Evolutionary conservation across 2,113 vertebrate species (phyloP), one percentile per base, ranked within the genome.

Genomic region (Nettapus auritus): DNA sequence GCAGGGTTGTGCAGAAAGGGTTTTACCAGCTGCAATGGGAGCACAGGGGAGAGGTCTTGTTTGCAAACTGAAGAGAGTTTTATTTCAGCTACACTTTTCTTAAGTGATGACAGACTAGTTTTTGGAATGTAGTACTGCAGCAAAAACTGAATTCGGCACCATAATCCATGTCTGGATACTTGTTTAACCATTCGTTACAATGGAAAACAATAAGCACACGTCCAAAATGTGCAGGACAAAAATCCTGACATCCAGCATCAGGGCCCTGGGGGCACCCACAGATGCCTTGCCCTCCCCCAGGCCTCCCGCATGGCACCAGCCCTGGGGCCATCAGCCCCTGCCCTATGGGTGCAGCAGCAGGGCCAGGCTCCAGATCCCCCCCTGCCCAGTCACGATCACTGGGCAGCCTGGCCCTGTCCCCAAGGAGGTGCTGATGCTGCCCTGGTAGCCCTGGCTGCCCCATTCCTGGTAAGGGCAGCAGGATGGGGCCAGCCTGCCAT

Each of bases 261-360:
- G 4, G 13, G 14, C 7, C 25, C 17, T 26, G 11, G 44, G 23
- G 48, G 2, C 48, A 69, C n/a, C 3, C 8, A 9, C 48, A 52
- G 11, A 8, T 89, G 83, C 46, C 44, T 14, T 55, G 5, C 34
- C 7, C 11, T 5, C 3, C 22, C 42, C 40, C 38, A 21, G 53
- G 28, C 6, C 18, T 67, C 25, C 7, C 3, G 44, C 26, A 8
- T 15, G 11, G 78, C 2, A 8, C 46, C 25, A 88, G 19, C 18
- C 6, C 29, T 7, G 3, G 6, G 23, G 13, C 40, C 8, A 5
- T 22, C 66, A 67, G 18, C 8, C 29, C 31, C 55, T 64, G 60
- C 9, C 11, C 33, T 62, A n/a, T 23, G 0, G 5, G 28, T 26
- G 12, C 18, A 33, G 10, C 1, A 57, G 66, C 28, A 34, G 40